Base-by-base conservation (phyloP, 2,113 vertebrate genomes). In the Heterochromis multidens region DNA sequence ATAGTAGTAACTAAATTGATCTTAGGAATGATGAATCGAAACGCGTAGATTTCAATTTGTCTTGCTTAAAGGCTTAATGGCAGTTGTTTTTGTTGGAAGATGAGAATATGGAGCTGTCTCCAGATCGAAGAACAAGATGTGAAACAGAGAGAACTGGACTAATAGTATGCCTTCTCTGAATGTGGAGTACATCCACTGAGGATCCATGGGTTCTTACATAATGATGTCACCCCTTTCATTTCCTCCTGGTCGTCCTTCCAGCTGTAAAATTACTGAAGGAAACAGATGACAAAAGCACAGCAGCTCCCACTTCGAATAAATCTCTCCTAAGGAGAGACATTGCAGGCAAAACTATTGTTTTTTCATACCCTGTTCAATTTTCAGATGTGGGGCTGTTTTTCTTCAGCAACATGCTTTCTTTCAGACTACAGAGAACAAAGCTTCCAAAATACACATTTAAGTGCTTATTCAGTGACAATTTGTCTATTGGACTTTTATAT, bases 161-260 rank as follows among this genome's bases (percentile, higher is more conserved):
- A 89, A 92, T 91, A 85, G 89, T 83, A 89, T 23, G 67, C 37
- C 80, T 91, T 88, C 83, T 86, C 84, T 87, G 83, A 91, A 93
- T 92, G 88, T 93, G 87, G 90, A 94, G 76, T 90, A 85, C 70
- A 81, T 94, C 85, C 87, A 82, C 85, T 11, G 87, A 91, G 90
- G 89, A 87, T 81, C 62, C 33, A 17, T 21, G 87, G 88, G 76
- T 88, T 94, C 88, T 93, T 93, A 83, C 81, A 78, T 84, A 87
- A 90, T 94, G 92, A 95, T 93, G 93, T 95, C 93, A 95, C 88
- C 82, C 82, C 83, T 90, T 89, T 93, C 88, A 92, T 94, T 95
- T 95, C 94, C 93, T 92, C 80, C 78, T 46, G 7, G 37, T 65
- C 40, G 29, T 46, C 81, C 82, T 59, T 85, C 79, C 83, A 77